Conservation (phyloP, 2,888 invertebrate species). For the Tetragonula carbonaria region DNA sequence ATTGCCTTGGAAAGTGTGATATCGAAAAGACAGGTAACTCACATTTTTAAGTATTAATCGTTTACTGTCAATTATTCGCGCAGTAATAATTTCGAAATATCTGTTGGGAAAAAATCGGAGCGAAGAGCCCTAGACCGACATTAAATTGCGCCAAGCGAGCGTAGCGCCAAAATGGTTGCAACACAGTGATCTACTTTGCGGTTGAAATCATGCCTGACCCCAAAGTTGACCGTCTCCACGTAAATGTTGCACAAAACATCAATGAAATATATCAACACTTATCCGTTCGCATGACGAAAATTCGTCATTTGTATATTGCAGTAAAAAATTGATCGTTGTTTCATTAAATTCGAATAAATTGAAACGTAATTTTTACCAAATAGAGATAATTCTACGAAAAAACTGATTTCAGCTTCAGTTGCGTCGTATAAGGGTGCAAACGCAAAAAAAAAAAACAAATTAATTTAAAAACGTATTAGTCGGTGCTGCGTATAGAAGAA, state of each 20-base stretch:
- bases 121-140: not conserved
- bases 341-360: too few relatives aligned
- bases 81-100: not conserved
- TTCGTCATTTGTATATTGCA: too few relatives aligned
- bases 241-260: constrained; percentile 27
- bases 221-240: constrained; percentile 18
- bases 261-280: not conserved
- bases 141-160: not conserved
- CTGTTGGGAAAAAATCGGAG: not conserved
- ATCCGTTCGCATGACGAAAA: too few relatives aligned
- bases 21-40: not conserved
- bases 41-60: too few relatives aligned
- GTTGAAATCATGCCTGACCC: constrained; percentile 41
- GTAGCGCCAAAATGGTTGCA: constrained; percentile 22
- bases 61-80: not conserved
- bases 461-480: too few relatives aligned
- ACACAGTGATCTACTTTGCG: constrained; percentile 39
- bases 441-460: too few relatives aligned
- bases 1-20: not conserved
- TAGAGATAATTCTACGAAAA: too few relatives aligned
- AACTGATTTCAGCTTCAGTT: too few relatives aligned
- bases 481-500: too few relatives aligned
- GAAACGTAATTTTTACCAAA: too few relatives aligned
- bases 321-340: too few relatives aligned
- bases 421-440: too few relatives aligned